phyloP scores from a whole-genome alignment of 2,888 invertebrate genomes.

The Argyresthia goedartella region DNA sequence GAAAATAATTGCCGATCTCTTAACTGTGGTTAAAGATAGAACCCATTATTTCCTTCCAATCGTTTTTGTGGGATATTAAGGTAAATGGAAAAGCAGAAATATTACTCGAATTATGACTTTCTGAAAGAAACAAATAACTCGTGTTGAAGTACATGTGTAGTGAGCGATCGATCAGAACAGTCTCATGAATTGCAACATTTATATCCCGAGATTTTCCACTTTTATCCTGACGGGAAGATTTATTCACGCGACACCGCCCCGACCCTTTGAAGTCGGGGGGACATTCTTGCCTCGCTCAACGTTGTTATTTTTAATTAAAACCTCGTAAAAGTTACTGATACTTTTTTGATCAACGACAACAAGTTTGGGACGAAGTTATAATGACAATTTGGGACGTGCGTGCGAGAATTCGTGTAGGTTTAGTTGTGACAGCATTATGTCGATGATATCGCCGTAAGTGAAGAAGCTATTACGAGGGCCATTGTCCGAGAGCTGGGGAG shows the following conservation, averaged over 20 bases:
- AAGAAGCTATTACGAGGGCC: conserved; percentile 44
- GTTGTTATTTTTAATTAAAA: conserved; percentile 60
- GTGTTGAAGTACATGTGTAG: conserved; percentile 39
- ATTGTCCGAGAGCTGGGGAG: conserved; percentile 29
- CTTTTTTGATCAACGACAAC: not conserved
- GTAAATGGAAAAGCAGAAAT: not conserved
- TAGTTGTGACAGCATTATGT: too few relatives aligned
- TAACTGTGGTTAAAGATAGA: too few relatives aligned
- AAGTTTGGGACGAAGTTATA: too few relatives aligned
- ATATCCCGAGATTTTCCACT: conserved; percentile 45
- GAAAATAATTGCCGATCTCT: too few relatives aligned
- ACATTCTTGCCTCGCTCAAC: conserved; percentile 39
- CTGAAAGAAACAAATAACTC: conserved; percentile 46
- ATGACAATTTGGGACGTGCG: not conserved
- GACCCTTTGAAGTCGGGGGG: conserved; percentile 62
- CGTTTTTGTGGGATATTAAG: too few relatives aligned
- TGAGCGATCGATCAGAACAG: conserved; percentile 42
- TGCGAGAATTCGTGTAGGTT: not conserved
- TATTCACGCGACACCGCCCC: conserved; percentile 54
- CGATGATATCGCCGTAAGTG: conserved; percentile 27
- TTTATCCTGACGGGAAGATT: conserved; percentile 51
- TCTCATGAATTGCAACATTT: conserved; percentile 56
- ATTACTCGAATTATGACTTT: conserved; percentile 30
- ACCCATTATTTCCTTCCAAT: too few relatives aligned
- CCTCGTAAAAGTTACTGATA: conserved; percentile 33